Evolutionary conservation across 2,888 invertebrate genomes (phyloP).

Genomic region (Pollenia labialis): DNA sequence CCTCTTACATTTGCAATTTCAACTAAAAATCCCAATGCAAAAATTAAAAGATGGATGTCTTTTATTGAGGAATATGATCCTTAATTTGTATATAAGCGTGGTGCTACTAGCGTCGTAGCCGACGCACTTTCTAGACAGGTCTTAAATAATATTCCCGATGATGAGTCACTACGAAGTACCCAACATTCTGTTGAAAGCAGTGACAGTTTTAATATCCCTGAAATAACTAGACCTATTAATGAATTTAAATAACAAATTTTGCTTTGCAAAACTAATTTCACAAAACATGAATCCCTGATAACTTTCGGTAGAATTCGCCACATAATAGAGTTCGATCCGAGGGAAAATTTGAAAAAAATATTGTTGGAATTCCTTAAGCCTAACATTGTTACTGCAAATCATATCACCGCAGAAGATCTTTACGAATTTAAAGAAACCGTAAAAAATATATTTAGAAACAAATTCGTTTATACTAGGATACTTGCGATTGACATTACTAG

Average conservation of each 20-base stretch:
- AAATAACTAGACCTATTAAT: constrained; percentile 27
- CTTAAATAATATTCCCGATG: constrained; percentile 25
- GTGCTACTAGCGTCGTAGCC: neutral
- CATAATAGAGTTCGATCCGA: constrained; percentile 57
- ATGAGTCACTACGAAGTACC: neutral
- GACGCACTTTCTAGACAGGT: constrained; percentile 41
- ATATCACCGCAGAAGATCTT: constrained; percentile 44
- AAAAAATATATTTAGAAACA: neutral
- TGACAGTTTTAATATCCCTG: constrained; percentile 1
- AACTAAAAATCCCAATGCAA: too few species aligned
- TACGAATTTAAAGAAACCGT: constrained; percentile 41
- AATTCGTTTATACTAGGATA: constrained; percentile 36
- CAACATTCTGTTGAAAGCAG: constrained; percentile 27
- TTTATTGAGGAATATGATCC: too few species aligned
- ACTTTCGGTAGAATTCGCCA: constrained; percentile 14
- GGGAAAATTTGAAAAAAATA: constrained; percentile 43
- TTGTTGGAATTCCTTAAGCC: constrained; percentile 58
- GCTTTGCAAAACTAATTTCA: constrained; percentile 17
- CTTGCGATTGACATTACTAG: constrained; percentile 35
- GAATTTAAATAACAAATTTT: constrained; percentile 43
- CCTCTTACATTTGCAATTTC: neutral
- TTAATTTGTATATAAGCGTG: too few species aligned
- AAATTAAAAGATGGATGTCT: too few species aligned
- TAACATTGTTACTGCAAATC: constrained; percentile 48
- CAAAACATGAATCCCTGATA: constrained; percentile 1